Evolutionary conservation across 2,888 invertebrate species (phyloP), one percentile per base, ranked within the genome.

Genomic region (Leucozona laternaria): DNA sequence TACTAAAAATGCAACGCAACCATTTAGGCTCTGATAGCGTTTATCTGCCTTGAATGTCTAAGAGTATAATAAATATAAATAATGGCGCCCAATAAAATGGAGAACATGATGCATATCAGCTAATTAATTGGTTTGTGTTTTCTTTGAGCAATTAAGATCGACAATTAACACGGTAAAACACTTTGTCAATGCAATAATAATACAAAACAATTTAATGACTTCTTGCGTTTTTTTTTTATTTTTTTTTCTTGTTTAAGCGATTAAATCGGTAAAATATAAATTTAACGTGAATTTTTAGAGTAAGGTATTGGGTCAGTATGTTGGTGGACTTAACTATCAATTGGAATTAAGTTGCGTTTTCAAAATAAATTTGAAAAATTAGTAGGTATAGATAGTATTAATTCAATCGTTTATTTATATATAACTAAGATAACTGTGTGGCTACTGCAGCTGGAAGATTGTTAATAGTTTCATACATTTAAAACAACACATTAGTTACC

Each of bases 101-200:
- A 28, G 1, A 66, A 34, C 20, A 50, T 8, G 50, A 50, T 37
- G 20, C 22, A 66, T 50, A 68, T 68, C 50, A 37, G 50, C 2
- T 50, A 37, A 68, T 68, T 37, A 50, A 68, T 22, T 37, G 50
- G 17, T 68, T 50, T 68, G 50, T 8, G 50, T 50, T 28, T 3
- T 17, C 25, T 43, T 64, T 64, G 20, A 45, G 28, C 11, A 64
- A 64, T 64, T 64, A 31, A 40, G 48, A 45, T 64, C 11, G 13
- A 45, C 17, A 64, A 64, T 31, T 31, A 17, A 64, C n/a, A 64
- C 45, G 28, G 17, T 31, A 31, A 64, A 45, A 20, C 7, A 17
- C 25, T 43, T 45, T 62, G 7, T 34, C 2, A 58, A 37, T 40
- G 7, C 15, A 58, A 8, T 45, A 17, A 45, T 43, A 10, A 17